These are phyloP conservation scores for Chiridota heheva DNA, from an alignment of 35 echinoderm and acorn worm genomes.

Conservation along the genomic window DNA sequence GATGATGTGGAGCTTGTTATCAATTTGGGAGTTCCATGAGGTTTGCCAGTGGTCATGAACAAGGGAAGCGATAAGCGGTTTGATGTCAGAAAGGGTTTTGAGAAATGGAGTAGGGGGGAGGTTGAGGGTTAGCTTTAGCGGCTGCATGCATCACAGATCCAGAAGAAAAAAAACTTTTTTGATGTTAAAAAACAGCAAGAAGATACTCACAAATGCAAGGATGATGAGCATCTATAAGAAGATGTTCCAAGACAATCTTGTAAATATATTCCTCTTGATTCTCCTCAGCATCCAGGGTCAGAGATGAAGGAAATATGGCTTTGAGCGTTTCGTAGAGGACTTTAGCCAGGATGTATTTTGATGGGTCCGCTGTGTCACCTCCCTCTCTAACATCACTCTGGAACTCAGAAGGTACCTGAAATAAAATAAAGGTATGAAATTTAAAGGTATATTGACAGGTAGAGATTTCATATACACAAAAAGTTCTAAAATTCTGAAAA, in stretches of 20 bases:
- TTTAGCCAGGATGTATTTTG: conserved; percentile 31
- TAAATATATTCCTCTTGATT: neutral
- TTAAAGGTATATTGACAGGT: too few relatives aligned
- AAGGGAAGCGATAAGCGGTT: too few relatives aligned
- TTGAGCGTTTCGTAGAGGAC: conserved; percentile 64
- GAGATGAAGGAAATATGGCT: conserved; percentile 37
- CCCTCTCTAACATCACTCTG: conserved; percentile 24
- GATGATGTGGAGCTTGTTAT: too few relatives aligned
- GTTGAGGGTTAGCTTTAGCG: too few relatives aligned
- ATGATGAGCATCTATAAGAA: conserved; percentile 77
- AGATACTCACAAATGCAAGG: conserved; percentile 69
- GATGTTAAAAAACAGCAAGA: neutral
- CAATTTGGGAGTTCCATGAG: too few relatives aligned
- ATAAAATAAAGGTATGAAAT: too few relatives aligned
- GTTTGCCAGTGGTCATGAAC: too few relatives aligned
- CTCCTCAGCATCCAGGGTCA: neutral
- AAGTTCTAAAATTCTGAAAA: too few relatives aligned
- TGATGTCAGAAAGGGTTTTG: too few relatives aligned
- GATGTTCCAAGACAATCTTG: conserved; percentile 44
- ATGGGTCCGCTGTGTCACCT: conserved; percentile 28
- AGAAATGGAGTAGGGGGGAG: too few relatives aligned
- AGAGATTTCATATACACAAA: too few relatives aligned
- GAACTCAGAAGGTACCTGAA: too few relatives aligned
- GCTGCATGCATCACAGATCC: neutral
- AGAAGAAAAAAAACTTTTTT: neutral